These are phyloP conservation scores for Paratilapia polleni DNA, from an alignment of 2,113 vertebrate species.

Conservation along the genomic window DNA sequence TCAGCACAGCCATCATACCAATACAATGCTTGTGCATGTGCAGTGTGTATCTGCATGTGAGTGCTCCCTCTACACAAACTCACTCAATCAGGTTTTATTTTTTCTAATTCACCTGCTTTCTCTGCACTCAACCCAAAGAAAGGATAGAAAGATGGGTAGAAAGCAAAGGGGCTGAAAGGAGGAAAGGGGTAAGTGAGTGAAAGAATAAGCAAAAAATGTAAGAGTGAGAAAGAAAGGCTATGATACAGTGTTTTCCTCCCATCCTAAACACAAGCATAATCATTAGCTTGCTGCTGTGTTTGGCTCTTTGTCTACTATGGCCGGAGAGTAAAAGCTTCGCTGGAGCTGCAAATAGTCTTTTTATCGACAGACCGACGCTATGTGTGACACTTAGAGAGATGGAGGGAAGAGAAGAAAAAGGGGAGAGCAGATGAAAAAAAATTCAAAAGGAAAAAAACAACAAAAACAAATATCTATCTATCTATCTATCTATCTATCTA, in stretches of 20 bases:
- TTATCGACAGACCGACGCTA: slow-evolving; percentile 24
- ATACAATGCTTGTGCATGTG: neutral
- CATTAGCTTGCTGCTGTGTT: slow-evolving; percentile 60
- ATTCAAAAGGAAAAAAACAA: too few relatives aligned
- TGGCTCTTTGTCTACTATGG: slow-evolving; percentile 58
- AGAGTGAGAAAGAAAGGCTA: neutral
- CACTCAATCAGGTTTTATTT: neutral
- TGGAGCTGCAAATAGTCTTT: slow-evolving; percentile 49
- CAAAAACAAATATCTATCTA: fast-evolving
- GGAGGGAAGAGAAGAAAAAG: neutral
- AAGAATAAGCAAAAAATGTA: neutral
- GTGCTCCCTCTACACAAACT: neutral
- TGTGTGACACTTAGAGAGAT: slow-evolving; percentile 24
- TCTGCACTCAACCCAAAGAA: slow-evolving; percentile 15
- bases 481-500: neutral
- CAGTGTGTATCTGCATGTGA: slow-evolving; percentile 1
- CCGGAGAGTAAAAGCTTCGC: slow-evolving; percentile 53
- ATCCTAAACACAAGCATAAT: slow-evolving; percentile 39
- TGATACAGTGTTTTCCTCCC: neutral
- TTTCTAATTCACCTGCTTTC: slow-evolving; percentile 47
- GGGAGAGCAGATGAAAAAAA: neutral
- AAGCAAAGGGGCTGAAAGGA: neutral
- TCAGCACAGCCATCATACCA: slow-evolving; percentile 40
- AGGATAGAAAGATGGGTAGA: slow-evolving; percentile 3
- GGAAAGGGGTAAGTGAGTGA: slow-evolving; percentile 1